Evolutionary conservation across 1,140 invertebrate genomes (phyloP).

Genomic region (Papilio helenus): DNA sequence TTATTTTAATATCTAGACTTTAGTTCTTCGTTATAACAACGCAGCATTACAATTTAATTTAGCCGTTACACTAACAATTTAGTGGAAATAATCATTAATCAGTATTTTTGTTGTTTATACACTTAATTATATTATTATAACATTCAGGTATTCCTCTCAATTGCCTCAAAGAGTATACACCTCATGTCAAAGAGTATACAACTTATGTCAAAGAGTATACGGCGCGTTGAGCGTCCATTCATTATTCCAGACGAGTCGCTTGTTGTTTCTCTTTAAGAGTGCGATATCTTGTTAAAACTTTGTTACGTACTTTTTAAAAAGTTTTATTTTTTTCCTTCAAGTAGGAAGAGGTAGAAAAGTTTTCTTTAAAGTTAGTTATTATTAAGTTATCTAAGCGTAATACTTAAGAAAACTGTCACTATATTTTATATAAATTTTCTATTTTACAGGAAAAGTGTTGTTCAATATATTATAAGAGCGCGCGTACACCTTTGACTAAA

Average conservation of each 20-base stretch:
- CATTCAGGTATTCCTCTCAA: background rate
- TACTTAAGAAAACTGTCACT: background rate
- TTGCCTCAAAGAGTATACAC: conserved; percentile 1
- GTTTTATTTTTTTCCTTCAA: background rate
- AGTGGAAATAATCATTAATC: no score
- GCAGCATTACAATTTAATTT: no score
- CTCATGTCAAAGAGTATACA: background rate
- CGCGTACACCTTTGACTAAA: no score
- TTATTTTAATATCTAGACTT: no score
- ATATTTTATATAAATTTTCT: background rate
- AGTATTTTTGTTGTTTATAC: no score
- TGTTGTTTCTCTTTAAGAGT: conserved; percentile 1
- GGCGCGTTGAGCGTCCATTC: background rate
- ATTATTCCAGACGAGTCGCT: conserved; percentile 10
- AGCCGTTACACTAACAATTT: no score
- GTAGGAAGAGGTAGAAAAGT: background rate
- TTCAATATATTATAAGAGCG: background rate
- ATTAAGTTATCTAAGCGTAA: background rate
- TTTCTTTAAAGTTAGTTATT: conserved; percentile 4
- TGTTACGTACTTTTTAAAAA: background rate
- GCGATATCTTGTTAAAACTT: conserved; percentile 13
- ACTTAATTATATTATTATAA: no score
- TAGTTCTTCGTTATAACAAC: no score
- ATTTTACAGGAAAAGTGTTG: background rate
- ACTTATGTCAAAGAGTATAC: background rate